Percentiles rank a stretch among this genome's conserved stretches.
These are phyloP conservation scores for Caenorhabditis remanei DNA, from an alignment of 1,140 invertebrate genomes.

Conservation along the genomic window DNA sequence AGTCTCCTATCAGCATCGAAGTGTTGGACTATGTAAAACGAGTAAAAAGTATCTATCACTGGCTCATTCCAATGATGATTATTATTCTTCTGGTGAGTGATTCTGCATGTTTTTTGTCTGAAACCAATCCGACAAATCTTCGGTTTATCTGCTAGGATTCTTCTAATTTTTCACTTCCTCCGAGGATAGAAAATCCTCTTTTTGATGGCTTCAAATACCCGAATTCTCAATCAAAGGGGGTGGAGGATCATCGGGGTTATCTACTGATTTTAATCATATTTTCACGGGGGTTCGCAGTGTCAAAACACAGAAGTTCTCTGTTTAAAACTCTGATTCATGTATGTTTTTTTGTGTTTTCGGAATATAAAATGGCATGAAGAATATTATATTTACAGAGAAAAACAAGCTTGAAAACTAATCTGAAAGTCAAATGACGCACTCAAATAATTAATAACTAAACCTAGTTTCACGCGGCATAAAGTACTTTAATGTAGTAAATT, in stretches of 20 bases:
- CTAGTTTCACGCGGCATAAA: neutral
- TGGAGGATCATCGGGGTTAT: neutral
- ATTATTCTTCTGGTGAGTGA: conserved; percentile 66
- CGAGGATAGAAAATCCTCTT: neutral
- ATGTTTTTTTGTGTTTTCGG: neutral
- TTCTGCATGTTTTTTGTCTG: neutral
- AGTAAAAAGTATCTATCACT: conserved; percentile 64
- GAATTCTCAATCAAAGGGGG: neutral
- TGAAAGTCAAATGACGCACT: neutral
- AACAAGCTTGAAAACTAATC: conserved; percentile 13
- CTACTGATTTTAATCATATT: neutral
- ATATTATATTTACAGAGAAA: conserved; percentile 48
- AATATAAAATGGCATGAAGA: neutral
- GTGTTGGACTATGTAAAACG: conserved; percentile 13
- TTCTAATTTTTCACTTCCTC: neutral
- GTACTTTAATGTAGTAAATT: neutral
- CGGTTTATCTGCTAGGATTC: neutral
- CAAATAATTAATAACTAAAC: neutral
- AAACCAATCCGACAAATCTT: neutral
- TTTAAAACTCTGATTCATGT: neutral
- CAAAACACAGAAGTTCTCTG: neutral
- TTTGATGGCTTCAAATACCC: neutral
- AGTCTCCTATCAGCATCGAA: neutral
- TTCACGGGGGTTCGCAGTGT: neutral
- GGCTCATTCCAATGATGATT: conserved; percentile 69